phyloP scores from a whole-genome alignment of 1,140 invertebrate genomes.

The Panagrolaimus sp. region DNA sequence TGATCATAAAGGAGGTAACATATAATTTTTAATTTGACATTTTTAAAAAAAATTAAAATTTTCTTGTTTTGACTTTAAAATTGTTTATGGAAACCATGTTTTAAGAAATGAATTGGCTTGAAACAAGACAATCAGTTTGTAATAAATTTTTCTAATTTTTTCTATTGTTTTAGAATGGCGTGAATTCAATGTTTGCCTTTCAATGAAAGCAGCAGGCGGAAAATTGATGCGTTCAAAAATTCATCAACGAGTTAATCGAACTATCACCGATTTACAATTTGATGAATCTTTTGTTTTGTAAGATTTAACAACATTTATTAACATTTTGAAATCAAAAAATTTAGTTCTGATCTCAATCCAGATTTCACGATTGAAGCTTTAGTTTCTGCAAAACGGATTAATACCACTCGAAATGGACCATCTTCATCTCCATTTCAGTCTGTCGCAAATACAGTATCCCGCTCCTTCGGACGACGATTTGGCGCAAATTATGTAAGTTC shows the following conservation, averaged over 20 bases:
- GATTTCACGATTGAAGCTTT: slow-evolving; percentile 14
- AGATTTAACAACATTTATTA: not conserved
- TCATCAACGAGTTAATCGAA: not conserved
- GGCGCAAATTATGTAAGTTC: not conserved
- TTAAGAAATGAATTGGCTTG: too few species aligned
- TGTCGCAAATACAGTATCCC: not conserved
- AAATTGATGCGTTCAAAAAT: not conserved
- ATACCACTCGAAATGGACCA: not conserved
- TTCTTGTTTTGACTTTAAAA: too few species aligned
- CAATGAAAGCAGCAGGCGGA: not conserved
- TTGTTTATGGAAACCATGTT: too few species aligned
- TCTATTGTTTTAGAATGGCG: slow-evolving; percentile 7
- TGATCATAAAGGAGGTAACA: slow-evolving; percentile 2
- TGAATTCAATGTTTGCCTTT: slow-evolving; percentile 4
- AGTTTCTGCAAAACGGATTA: not conserved
- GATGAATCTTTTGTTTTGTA: slow-evolving; percentile 5
- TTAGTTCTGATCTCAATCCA: not conserved
- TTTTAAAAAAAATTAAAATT: too few species aligned
- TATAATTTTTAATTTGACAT: not conserved
- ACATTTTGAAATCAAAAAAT: not conserved
- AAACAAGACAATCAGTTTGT: too few species aligned
- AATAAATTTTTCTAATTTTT: too few species aligned
- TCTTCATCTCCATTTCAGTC: not conserved
- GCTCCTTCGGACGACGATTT: not conserved
- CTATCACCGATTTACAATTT: not conserved